Conservation (phyloP, 2,797 vertebrate species). For the Halcyon leucocephala region DNA sequence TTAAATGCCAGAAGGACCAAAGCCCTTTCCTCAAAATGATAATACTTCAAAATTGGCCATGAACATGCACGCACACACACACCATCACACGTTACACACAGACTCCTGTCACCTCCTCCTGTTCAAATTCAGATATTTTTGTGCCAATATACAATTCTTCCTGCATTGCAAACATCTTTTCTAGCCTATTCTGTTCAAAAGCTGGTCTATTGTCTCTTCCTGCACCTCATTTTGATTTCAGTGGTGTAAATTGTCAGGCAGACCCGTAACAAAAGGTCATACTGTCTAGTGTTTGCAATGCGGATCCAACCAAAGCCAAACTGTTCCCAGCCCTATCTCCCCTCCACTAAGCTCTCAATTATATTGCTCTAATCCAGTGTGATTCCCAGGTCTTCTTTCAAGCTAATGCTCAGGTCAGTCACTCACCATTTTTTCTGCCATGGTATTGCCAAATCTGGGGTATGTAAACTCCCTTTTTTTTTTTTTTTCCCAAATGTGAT, state of each 20-base stretch:
- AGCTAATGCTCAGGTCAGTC: neutral
- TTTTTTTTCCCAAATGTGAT: neutral
- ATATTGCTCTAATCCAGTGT: neutral
- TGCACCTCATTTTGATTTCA: neutral
- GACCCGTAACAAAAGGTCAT: neutral
- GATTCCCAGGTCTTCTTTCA: neutral
- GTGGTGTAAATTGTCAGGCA: neutral
- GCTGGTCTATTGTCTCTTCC: neutral
- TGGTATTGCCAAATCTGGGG: neutral
- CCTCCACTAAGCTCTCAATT: neutral
- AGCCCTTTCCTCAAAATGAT: neutral
- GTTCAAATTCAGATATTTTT: neutral
- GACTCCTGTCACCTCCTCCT: neutral
- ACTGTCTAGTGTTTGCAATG: neutral
- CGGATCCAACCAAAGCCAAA: neutral
- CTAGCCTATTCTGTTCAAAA: neutral
- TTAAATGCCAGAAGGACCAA: neutral
- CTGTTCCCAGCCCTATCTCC: neutral
- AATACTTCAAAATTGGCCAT: neutral
- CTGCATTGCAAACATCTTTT: neutral
- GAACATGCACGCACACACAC: accelerated
- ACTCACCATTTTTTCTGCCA: neutral
- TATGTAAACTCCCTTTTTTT: neutral
- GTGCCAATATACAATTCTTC: neutral
- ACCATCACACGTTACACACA: accelerated